Evolutionary conservation across 1,140 invertebrate species (phyloP), one percentile per base, ranked within the genome.

Genomic region (Hydropsyche tenuis): DNA sequence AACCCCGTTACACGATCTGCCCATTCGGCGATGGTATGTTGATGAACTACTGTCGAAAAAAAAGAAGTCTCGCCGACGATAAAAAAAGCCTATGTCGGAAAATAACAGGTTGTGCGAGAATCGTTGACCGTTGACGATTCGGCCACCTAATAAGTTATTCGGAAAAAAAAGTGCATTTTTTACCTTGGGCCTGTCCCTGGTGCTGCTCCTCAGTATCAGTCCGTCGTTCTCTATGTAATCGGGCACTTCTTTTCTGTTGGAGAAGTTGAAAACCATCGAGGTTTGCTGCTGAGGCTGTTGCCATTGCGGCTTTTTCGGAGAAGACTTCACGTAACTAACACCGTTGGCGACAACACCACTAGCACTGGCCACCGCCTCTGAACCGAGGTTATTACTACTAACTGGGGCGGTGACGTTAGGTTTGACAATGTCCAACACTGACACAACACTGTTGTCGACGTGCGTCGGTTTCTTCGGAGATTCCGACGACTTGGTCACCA

Each of bases 211-310:
- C 69, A 90, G 87, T 69, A 92, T 89, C 78, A 93, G 86, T 70
- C 92, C 93, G 85, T 95, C 93, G 84, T 95, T 94, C 82, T 94
- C 92, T 80, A 95, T 94, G 83, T 96, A 95, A 87, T 95, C 93
- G 60, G 94, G 94, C 76, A 95, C 92, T 77, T 92, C 91, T 81
- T 92, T 93, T 78, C 91, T 88, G 81, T 89, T 87, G 76, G 90
- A 93, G 83, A 95, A 96, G 84, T 95, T 94, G 82, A 95, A 95
- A 60, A 95, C 92, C 83, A 94, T 91, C 9, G 92, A 90, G 77
- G 89, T 93, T 45, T 74, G 81, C 87, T 85, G 79, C 73, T 79
- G 75, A 5, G 76, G 79, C 69, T 75, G 73, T 63, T 73, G 71
- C 64, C 75, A 69, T 45, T 75, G 64, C 5, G 79, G 79, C 74